These are phyloP conservation scores for Helobdella robusta DNA, from an alignment of 2,888 invertebrate genomes.

Conservation along the genomic window DNA sequence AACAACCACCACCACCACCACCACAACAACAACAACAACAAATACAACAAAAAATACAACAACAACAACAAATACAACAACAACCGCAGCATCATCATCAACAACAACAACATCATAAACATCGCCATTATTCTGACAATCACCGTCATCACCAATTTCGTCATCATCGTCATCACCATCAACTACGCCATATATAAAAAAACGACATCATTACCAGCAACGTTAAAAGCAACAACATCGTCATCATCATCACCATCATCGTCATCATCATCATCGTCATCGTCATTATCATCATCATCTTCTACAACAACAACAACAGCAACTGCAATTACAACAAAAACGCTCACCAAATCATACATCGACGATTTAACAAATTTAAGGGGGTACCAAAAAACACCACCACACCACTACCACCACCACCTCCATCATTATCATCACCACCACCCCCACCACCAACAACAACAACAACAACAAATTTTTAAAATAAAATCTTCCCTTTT, in stretches of 20 bases:
- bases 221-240: background rate
- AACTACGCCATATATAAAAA: background rate
- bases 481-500: too few species aligned
- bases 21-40: too few species aligned
- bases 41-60: too few species aligned
- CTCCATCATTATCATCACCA: background rate
- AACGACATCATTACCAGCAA: background rate
- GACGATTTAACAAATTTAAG: too few species aligned
- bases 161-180: background rate
- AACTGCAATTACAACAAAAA: background rate
- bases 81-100: too few species aligned
- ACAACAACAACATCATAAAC: too few species aligned
- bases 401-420: too few species aligned
- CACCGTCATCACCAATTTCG: background rate
- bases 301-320: background rate
- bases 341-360: background rate
- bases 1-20: too few species aligned
- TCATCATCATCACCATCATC: constrained; percentile 3
- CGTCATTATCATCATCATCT: constrained; percentile 1
- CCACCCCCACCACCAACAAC: background rate
- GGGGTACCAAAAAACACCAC: too few species aligned
- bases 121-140: background rate
- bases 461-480: too few species aligned
- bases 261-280: constrained; percentile 3
- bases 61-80: too few species aligned